Evolutionary conservation across 2,888 invertebrate species (phyloP).

Genomic region (Trissolcus brochymenae): DNA sequence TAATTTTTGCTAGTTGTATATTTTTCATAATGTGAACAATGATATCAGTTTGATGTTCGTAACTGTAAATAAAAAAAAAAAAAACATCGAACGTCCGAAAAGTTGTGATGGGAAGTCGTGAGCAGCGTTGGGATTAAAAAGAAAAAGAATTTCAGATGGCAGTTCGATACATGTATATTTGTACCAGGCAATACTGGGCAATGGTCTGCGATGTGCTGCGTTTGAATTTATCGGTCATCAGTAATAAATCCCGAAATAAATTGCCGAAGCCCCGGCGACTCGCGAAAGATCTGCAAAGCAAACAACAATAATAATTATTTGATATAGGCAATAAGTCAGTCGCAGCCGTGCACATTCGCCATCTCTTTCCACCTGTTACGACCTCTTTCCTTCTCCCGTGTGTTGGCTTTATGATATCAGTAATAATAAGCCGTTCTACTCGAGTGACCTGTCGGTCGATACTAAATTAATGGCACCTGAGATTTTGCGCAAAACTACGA

Average conservation of each 20-base stretch:
- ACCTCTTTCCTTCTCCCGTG: constrained; percentile 48
- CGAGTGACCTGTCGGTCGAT: constrained; percentile 74
- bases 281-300: constrained; percentile 69
- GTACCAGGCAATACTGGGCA: constrained; percentile 14
- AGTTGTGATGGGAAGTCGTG: constrained; percentile 19
- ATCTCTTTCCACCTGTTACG: constrained; percentile 40
- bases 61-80: constrained; percentile 3
- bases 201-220: constrained; percentile 31
- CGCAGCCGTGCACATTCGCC: constrained; percentile 54
- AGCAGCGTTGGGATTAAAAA: constrained; percentile 9
- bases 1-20: too few relatives aligned
- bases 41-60: not conserved
- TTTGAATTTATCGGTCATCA: constrained; percentile 73
- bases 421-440: constrained; percentile 76
- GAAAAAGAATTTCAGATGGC: constrained; percentile 37
- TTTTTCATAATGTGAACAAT: too few relatives aligned
- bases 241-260: constrained; percentile 76
- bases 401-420: constrained; percentile 69
- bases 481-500: constrained; percentile 72
- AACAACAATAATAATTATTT: constrained; percentile 77
- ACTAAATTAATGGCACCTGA: constrained; percentile 75
- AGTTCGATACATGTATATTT: constrained; percentile 46
- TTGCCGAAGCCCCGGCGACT: constrained; percentile 68
- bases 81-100: not conserved
- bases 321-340: constrained; percentile 72